A percentile compares a stretch with the other conserved stretches of the same genome.
These are phyloP conservation scores for Balearica regulorum DNA, from an alignment of 2,797 vertebrate genomes.

Conservation along the genomic window DNA sequence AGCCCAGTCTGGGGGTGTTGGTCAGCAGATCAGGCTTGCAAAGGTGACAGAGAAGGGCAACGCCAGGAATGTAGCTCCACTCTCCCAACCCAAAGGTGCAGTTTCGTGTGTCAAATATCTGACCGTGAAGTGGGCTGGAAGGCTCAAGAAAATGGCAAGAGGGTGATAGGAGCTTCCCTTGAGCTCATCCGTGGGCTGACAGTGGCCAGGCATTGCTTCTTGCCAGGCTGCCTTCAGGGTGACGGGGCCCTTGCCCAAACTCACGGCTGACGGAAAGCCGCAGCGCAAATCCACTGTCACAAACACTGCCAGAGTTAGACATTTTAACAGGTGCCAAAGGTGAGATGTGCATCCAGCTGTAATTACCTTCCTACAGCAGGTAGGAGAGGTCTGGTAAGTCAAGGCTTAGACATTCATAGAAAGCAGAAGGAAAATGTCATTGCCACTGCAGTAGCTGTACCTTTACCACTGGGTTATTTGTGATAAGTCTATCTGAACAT, in stretches of 20 bases:
- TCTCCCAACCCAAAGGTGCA: neutral
- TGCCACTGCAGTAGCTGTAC: neutral
- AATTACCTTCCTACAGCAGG: neutral
- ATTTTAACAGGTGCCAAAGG: neutral
- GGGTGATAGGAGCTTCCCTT: neutral
- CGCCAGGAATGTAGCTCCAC: neutral
- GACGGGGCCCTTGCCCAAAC: neutral
- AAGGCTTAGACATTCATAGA: neutral
- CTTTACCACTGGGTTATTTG: neutral
- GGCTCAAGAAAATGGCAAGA: neutral
- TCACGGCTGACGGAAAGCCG: neutral
- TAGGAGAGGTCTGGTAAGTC: neutral
- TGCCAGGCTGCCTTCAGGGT: neutral
- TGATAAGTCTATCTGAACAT: neutral
- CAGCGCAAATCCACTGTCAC: rapidly evolving
- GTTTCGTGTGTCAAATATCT: neutral
- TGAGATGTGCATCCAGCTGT: neutral
- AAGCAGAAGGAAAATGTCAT: neutral
- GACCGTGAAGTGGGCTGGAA: neutral
- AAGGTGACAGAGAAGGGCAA: neutral
- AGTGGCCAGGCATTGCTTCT: neutral
- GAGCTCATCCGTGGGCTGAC: neutral
- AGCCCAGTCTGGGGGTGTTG: neutral
- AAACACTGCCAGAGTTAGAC: neutral
- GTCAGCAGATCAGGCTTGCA: neutral